Conservation (phyloP, 1,140 invertebrate species). For the Radopholus similis region DNA sequence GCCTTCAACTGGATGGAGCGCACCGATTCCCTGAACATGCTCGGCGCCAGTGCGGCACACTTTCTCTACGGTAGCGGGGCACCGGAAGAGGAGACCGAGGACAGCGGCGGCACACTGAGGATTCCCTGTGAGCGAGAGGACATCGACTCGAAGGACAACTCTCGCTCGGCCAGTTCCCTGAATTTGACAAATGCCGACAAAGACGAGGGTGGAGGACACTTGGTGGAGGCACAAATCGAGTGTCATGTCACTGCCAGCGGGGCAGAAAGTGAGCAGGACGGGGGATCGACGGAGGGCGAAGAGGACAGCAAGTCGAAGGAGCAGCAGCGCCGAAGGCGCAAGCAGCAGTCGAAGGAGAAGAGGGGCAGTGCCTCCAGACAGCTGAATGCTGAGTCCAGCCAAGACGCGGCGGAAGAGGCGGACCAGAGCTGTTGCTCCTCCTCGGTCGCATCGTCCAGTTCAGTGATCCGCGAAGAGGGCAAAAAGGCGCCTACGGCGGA, state of each 20-base stretch:
- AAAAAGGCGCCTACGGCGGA: no score
- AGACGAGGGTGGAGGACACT: background rate
- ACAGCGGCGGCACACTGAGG: conserved; percentile 26
- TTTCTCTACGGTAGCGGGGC: background rate
- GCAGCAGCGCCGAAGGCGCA: background rate
- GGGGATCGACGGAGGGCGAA: conserved; percentile 8
- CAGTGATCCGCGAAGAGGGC: background rate
- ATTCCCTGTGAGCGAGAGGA: conserved; percentile 12
- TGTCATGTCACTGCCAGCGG: conserved; percentile 9
- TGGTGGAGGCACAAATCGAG: conserved; percentile 20
- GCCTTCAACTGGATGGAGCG: background rate
- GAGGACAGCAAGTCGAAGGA: conserved; percentile 7
- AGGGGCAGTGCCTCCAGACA: background rate
- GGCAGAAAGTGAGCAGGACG: background rate
- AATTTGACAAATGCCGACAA: conserved; percentile 10
- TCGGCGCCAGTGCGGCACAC: background rate
- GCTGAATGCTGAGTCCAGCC: no score
- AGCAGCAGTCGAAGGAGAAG: background rate
- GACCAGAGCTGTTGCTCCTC: background rate
- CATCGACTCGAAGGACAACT: conserved; percentile 3
- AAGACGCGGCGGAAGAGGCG: background rate
- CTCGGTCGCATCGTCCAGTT: background rate
- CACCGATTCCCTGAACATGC: conserved; percentile 7
- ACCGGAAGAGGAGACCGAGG: conserved; percentile 16
- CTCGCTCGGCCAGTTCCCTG: conserved; percentile 13